These are phyloP conservation scores for Vanessa cardui DNA, from an alignment of 2,888 invertebrate genomes.

Conservation along the genomic window DNA sequence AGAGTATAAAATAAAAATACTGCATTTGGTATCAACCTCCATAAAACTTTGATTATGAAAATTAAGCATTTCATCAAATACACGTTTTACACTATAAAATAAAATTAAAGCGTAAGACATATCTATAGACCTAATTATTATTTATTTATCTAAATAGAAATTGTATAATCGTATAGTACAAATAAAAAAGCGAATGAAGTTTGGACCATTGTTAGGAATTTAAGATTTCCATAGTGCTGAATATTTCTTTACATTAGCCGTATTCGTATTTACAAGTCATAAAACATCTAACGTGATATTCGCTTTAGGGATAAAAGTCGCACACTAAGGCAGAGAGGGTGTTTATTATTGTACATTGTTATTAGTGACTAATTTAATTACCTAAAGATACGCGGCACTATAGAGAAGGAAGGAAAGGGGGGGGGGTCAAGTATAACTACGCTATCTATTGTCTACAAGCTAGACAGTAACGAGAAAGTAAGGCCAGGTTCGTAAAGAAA, in stretches of 20 bases:
- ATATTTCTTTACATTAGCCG: slow-evolving; percentile 68
- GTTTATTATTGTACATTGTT: slow-evolving; percentile 79
- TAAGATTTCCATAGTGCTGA: slow-evolving; percentile 77
- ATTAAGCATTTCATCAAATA: slow-evolving; percentile 80
- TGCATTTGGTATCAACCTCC: slow-evolving; percentile 81
- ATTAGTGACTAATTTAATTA: slow-evolving; percentile 69
- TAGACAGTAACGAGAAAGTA: slow-evolving; percentile 58
- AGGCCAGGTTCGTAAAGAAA: slow-evolving; percentile 60
- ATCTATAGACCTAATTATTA: slow-evolving; percentile 68
- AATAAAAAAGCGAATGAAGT: slow-evolving; percentile 81
- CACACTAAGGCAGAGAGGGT: slow-evolving; percentile 80
- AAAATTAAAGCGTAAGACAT: slow-evolving; percentile 78
- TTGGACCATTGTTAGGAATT: slow-evolving; percentile 83
- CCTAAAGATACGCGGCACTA: slow-evolving; percentile 37
- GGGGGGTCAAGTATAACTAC: slow-evolving; percentile 9
- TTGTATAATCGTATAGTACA: slow-evolving; percentile 80
- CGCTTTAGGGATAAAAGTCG: slow-evolving; percentile 75
- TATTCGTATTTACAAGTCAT: slow-evolving; percentile 78
- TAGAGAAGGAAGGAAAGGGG: neutral
- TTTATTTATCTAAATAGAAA: slow-evolving; percentile 76
- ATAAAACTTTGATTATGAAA: slow-evolving; percentile 80
- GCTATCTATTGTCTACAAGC: slow-evolving; percentile 51
- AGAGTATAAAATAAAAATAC: slow-evolving; percentile 82
- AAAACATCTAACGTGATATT: slow-evolving; percentile 68
- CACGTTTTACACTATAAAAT: slow-evolving; percentile 76